Percentiles rank a stretch among this genome's conserved stretches.
These are phyloP conservation scores for Aurelia sp. DNA, from an alignment of 30 jellyfish, hydroid and myxozoan species.

Conservation along the genomic window DNA sequence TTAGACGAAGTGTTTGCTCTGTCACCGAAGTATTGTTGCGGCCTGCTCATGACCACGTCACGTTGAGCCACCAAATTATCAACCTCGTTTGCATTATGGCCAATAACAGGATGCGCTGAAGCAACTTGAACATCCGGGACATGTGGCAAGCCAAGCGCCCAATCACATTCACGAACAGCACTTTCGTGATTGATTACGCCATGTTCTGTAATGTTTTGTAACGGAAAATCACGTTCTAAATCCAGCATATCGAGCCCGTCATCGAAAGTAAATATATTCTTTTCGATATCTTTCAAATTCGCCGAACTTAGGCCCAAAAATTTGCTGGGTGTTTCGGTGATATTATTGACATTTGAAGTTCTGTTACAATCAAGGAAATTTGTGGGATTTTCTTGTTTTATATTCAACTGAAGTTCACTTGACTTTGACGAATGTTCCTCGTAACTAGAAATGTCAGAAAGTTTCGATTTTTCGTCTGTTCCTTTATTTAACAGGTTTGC, in stretches of 20 bases:
- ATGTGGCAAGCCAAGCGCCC: slow-evolving; percentile 58
- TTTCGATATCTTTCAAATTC: slow-evolving; percentile 59
- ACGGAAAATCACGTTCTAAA: slow-evolving; percentile 49
- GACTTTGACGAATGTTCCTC: not conserved
- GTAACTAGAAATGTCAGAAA: not conserved
- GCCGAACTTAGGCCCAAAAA: slow-evolving; percentile 57
- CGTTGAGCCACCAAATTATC: slow-evolving; percentile 11
- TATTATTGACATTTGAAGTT: not conserved
- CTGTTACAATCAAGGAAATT: slow-evolving; percentile 19
- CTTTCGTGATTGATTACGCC: slow-evolving; percentile 16
- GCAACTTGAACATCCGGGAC: slow-evolving; percentile 38
- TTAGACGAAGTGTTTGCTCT: slow-evolving; percentile 9
- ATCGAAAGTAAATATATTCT: slow-evolving; percentile 62
- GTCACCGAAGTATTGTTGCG: slow-evolving; percentile 16
- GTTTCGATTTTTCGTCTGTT: not conserved
- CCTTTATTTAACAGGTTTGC: slow-evolving; percentile 37
- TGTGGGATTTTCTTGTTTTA: slow-evolving; percentile 26
- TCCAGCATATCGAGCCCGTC: slow-evolving; percentile 69
- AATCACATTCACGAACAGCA: slow-evolving; percentile 45
- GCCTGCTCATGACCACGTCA: slow-evolving; percentile 3
- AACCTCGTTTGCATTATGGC: slow-evolving; percentile 41
- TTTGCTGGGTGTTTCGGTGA: slow-evolving; percentile 48
- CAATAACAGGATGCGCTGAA: slow-evolving; percentile 9
- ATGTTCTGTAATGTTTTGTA: slow-evolving; percentile 21
- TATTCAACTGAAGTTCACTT: slow-evolving; percentile 1